These are phyloP conservation scores for Lycocerus yunnanus DNA, from an alignment of 2,888 invertebrate species.

Conservation along the genomic window DNA sequence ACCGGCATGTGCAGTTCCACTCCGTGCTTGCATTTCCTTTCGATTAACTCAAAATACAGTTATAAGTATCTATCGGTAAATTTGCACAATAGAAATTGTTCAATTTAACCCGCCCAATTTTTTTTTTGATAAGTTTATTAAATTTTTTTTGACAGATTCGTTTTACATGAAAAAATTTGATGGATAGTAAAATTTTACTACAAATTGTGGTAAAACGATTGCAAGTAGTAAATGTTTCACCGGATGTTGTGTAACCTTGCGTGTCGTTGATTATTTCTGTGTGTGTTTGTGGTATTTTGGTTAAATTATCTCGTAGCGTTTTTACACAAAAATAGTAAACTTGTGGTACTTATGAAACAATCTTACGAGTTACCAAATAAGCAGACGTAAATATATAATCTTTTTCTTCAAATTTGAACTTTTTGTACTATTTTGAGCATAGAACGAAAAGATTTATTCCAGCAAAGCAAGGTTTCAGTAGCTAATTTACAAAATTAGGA, in stretches of 20 bases:
- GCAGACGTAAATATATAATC: too few relatives aligned
- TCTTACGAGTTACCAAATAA: too few relatives aligned
- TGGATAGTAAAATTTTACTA: background rate
- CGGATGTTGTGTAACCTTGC: background rate
- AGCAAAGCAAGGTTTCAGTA: too few relatives aligned
- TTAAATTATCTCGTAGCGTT: background rate
- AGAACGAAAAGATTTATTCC: too few relatives aligned
- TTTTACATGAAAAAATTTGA: background rate
- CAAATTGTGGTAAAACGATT: background rate
- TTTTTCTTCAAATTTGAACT: too few relatives aligned
- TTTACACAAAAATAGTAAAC: too few relatives aligned
- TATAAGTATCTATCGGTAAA: background rate
- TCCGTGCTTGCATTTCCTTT: background rate
- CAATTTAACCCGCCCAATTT: background rate
- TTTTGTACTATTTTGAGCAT: too few relatives aligned
- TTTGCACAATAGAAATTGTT: background rate
- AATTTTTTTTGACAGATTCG: background rate
- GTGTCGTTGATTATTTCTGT: background rate
- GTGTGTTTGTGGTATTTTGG: background rate
- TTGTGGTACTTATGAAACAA: too few relatives aligned
- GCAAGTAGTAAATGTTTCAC: background rate
- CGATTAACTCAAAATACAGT: constrained; percentile 1
- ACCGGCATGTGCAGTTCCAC: constrained; percentile 21
- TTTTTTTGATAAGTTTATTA: background rate
- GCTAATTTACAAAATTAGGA: too few relatives aligned